phyloP scores from a whole-genome alignment of 2,113 vertebrate genomes.

The Piaya cayana region DNA sequence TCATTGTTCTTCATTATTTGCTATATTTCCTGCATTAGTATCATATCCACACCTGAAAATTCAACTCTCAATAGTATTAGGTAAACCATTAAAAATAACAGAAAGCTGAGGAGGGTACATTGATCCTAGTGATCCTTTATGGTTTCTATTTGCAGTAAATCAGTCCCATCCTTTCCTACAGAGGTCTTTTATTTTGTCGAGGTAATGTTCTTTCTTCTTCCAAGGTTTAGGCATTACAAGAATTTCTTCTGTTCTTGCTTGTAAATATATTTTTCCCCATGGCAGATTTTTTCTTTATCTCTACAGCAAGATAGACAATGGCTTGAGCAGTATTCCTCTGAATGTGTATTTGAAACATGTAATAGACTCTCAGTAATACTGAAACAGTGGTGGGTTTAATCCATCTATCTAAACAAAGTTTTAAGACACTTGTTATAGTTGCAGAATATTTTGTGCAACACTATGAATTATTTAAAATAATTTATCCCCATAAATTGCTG shows the following conservation, averaged over 20 bases:
- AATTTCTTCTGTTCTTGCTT: conserved; percentile 19
- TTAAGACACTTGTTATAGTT: neutral
- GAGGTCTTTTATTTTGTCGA: conserved; percentile 39
- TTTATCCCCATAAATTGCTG: neutral
- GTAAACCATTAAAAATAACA: conserved; percentile 43
- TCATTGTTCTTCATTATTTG: conserved; percentile 19
- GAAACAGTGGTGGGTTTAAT: neutral
- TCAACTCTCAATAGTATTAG: conserved; percentile 20
- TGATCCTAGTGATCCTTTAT: conserved; percentile 47
- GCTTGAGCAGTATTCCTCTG: neutral
- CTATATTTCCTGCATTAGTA: conserved; percentile 36
- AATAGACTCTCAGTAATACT: neutral
- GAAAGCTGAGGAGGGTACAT: conserved; percentile 35
- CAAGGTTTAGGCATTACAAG: neutral
- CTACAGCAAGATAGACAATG: neutral
- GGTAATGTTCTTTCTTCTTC: conserved; percentile 25
- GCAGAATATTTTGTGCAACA: neutral
- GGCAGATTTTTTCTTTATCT: neutral
- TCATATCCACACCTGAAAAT: conserved; percentile 51
- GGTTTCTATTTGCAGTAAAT: conserved; percentile 61
- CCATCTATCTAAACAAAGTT: neutral
- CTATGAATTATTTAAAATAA: neutral
- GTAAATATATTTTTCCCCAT: neutral
- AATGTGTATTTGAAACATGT: neutral
- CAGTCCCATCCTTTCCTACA: neutral